A percentile compares a stretch with the other conserved stretches of the same genome.
Evolutionary conservation across 2,113 vertebrate species (phyloP).

Genomic region (Jaculus jaculus): DNA sequence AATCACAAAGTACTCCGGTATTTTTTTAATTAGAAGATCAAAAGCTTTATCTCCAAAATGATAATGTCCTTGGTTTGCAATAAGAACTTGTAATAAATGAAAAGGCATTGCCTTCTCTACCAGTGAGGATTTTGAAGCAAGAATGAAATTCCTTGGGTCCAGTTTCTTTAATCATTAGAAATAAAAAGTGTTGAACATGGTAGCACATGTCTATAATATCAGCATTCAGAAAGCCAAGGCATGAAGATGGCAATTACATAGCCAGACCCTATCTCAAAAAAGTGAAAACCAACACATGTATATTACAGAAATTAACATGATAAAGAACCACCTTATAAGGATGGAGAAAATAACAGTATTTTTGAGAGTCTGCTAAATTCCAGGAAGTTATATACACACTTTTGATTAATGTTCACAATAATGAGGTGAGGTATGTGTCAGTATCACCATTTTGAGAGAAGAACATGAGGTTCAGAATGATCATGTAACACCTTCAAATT

Average conservation of each 20-base stretch:
- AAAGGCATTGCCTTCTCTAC: background rate
- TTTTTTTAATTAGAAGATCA: conserved; percentile 26
- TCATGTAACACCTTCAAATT: background rate
- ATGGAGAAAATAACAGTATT: background rate
- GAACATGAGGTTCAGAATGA: background rate
- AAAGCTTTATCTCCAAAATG: conserved; percentile 47
- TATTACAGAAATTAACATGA: conserved; percentile 12
- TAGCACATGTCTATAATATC: background rate
- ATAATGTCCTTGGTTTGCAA: conserved; percentile 32
- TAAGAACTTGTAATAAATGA: background rate
- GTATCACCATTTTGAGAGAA: background rate
- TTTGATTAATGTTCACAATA: background rate
- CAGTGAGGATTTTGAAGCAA: background rate
- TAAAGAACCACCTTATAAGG: background rate
- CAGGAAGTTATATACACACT: background rate
- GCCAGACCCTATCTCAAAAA: background rate
- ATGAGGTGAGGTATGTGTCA: background rate
- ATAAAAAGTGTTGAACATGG: background rate
- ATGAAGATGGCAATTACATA: too few species aligned
- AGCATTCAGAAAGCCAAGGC: background rate
- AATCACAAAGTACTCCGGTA: conserved; percentile 34
- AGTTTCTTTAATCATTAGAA: conserved; percentile 16
- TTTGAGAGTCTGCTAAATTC: background rate
- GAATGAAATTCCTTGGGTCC: background rate
- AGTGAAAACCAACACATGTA: background rate